Evolutionary conservation across 1,140 invertebrate genomes (phyloP).

Genomic region (Drosophila lowei): DNA sequence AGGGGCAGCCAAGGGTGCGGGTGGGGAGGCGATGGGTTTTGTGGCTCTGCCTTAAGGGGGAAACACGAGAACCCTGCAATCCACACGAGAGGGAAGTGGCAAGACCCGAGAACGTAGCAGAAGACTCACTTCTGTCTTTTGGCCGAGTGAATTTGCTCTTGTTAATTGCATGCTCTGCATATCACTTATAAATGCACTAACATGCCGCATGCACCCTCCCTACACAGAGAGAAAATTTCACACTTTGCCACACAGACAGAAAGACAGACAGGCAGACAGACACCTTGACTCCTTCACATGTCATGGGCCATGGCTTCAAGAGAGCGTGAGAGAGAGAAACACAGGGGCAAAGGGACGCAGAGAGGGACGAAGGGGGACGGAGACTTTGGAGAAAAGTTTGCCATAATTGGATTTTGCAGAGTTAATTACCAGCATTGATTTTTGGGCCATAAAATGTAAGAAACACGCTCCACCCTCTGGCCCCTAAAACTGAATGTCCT

Average conservation of each 20-base stretch:
- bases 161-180: constrained; percentile 82
- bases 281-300: constrained; percentile 32
- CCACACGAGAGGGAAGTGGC: neutral
- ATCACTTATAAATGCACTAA: constrained; percentile 79
- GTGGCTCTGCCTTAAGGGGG: constrained; percentile 44
- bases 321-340: neutral
- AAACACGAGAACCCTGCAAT: constrained; percentile 53
- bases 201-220: constrained; percentile 2
- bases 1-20: neutral
- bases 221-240: constrained; percentile 26
- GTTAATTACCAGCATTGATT: constrained; percentile 82
- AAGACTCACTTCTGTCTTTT: constrained; percentile 3
- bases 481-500: neutral
- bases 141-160: constrained; percentile 74
- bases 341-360: neutral
- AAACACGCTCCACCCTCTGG: constrained; percentile 26
- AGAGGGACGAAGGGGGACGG: neutral
- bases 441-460: constrained; percentile 72
- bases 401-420: constrained; percentile 82
- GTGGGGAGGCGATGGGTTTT: constrained; percentile 17
- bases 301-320: neutral
- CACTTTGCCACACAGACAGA: constrained; percentile 23
- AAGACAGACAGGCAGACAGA: constrained; percentile 12
- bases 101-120: neutral
- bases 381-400: constrained; percentile 72